Base-by-base conservation (phyloP, 64 coral and sea anemone genomes). In the Stylophora pistillata region DNA sequence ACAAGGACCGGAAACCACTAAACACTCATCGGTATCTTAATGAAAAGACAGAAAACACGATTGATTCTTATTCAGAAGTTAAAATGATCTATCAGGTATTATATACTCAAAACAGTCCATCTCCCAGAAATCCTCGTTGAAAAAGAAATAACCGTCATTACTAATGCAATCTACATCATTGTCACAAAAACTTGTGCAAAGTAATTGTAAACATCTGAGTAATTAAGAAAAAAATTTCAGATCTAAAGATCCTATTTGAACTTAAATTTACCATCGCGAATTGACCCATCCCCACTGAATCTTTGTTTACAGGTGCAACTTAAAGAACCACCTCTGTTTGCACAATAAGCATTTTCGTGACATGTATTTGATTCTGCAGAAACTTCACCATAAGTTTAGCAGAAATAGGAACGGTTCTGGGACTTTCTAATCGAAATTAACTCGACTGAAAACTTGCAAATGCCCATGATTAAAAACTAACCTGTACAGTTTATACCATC, bases 281-380 rank as follows among this genome's bases (percentile, higher is more conserved):
- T 14, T 13, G 30, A 18, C 4, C 85, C 85, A 29, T 87, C 34
- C 60, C 85, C 85, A 87, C 26, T 74, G 15, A 87, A 87, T 37
- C 86, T 73, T 9, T 77, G 55, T 30, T 77, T 77, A 63, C 86
- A 88, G 52, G 17, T 65, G 77, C 73, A 88, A 3, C 15, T 18
- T 13, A 74, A 74, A 10, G 71, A 94, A 9, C 86, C 87, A 15
- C 76, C 20, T 25, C 26, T 94, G 79, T 89, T 89, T 57, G 65
- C 76, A 12, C 91, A 93, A 21, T 37, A 71, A 9, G 91, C 91
- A 55, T 93, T 59, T 53, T 61, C 55, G 68, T 62, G 23, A 63
- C 78, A 91, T 0, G 71, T 27, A 6, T 16, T 56, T 60, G 58
- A 18, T 61, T 20, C 58, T 14, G 15, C 15, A 15, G 58, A 7